These are phyloP conservation scores for Hypsopygia costalis DNA, from an alignment of 2,888 invertebrate species.

Conservation along the genomic window DNA sequence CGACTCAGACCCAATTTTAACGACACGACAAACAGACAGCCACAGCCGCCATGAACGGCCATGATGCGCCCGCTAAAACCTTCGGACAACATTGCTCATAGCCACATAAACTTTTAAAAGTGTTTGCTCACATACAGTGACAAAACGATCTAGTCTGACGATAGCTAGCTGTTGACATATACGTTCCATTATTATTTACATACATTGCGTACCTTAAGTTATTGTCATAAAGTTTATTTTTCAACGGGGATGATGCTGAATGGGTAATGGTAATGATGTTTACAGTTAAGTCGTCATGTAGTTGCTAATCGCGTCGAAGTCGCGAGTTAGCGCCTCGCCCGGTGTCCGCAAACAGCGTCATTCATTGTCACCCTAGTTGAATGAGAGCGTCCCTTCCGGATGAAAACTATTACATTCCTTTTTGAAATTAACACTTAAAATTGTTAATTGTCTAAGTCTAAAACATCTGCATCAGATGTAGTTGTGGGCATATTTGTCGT, in stretches of 20 bases:
- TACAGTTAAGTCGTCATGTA: slow-evolving; percentile 74
- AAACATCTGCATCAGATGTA: too few relatives aligned
- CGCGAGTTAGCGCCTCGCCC: slow-evolving; percentile 77
- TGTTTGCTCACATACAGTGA: slow-evolving; percentile 66
- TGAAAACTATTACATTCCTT: slow-evolving; percentile 11
- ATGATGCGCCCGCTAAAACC: slow-evolving; percentile 72
- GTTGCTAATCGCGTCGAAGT: slow-evolving; percentile 71
- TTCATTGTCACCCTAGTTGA: slow-evolving; percentile 70
- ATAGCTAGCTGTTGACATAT: slow-evolving; percentile 56
- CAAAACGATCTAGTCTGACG: slow-evolving; percentile 66
- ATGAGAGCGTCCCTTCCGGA: slow-evolving; percentile 48
- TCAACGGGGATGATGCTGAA: slow-evolving; percentile 9
- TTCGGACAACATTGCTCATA: slow-evolving; percentile 72
- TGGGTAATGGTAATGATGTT: slow-evolving; percentile 62
- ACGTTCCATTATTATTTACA: slow-evolving; percentile 19
- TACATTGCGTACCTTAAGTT: slow-evolving; percentile 20
- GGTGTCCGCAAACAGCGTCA: slow-evolving; percentile 73
- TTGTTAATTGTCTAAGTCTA: too few relatives aligned
- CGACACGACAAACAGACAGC: slow-evolving; percentile 51
- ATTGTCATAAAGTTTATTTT: slow-evolving; percentile 28
- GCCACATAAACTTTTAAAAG: slow-evolving; percentile 75
- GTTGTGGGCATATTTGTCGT: too few relatives aligned
- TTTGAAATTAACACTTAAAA: slow-evolving; percentile 20
- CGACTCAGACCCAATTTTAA: slow-evolving; percentile 62
- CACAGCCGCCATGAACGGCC: slow-evolving; percentile 50